These are phyloP conservation scores for Polyploca ridens DNA, from an alignment of 2,888 invertebrate genomes.

Conservation along the genomic window DNA sequence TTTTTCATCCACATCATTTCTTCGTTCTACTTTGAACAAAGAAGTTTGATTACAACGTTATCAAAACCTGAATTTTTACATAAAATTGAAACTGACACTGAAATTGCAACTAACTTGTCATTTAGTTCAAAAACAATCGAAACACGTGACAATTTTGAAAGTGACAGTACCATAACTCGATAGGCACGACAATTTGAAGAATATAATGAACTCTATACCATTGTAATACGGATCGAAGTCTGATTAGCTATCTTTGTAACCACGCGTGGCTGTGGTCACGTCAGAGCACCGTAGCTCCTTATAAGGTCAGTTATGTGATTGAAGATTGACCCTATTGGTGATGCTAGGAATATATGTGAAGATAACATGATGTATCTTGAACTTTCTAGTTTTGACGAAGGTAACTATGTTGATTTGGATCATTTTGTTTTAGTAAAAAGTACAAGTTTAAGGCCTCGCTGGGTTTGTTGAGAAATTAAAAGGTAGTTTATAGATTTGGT, in stretches of 20 bases:
- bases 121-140: not conserved
- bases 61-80: slow-evolving; percentile 1
- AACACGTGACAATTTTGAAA: slow-evolving; percentile 34
- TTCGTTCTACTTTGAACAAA: not conserved
- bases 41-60: not conserved
- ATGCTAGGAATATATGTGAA: not conserved
- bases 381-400: not conserved
- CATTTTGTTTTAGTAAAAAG: too few relatives aligned
- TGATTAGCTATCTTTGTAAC: not conserved
- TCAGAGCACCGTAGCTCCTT: slow-evolving; percentile 5
- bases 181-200: slow-evolving; percentile 26
- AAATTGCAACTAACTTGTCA: not conserved
- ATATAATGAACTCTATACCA: slow-evolving; percentile 27
- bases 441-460: too few relatives aligned
- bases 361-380: slow-evolving; percentile 2
- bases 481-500: too few relatives aligned
- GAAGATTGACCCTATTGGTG: slow-evolving; percentile 5
- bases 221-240: slow-evolving; percentile 15
- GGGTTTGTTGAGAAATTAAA: too few relatives aligned
- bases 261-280: slow-evolving; percentile 27
- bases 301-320: slow-evolving; percentile 1
- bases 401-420: not conserved
- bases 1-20: not conserved
- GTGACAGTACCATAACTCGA: slow-evolving; percentile 41
- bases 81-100: not conserved